Evolutionary conservation across 2,888 invertebrate genomes (phyloP).

Genomic region (Chalcosyrphus nemorum): DNA sequence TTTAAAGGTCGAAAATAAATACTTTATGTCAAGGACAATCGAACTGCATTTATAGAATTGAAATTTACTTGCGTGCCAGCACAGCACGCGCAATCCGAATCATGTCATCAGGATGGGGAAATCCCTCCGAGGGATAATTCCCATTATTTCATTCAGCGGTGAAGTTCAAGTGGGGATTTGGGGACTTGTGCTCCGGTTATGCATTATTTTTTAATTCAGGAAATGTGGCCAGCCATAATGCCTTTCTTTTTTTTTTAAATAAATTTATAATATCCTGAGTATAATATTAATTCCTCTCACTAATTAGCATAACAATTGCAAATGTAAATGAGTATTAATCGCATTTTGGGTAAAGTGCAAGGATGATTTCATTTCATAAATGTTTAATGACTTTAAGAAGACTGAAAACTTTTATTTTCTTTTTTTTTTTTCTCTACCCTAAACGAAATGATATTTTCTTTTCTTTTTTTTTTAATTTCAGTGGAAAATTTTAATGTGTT

Average conservation of each 20-base stretch:
- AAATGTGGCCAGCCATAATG: conserved; percentile 21
- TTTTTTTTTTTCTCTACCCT: conserved; percentile 21
- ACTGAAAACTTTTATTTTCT: not conserved
- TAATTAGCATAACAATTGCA: conserved; percentile 65
- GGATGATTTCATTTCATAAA: conserved; percentile 16
- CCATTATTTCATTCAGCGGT: conserved; percentile 38
- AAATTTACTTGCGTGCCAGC: conserved; percentile 37
- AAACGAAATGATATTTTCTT: conserved; percentile 25
- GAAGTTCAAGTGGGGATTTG: conserved; percentile 39
- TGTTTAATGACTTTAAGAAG: conserved; percentile 17
- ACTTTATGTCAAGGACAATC: conserved; percentile 1
- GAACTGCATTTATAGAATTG: conserved; percentile 37
- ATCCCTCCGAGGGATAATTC: conserved; percentile 46
- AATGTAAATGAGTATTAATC: conserved; percentile 42
- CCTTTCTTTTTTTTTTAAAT: not conserved
- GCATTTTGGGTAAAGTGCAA: not conserved
- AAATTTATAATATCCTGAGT: conserved; percentile 12
- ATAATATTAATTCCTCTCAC: conserved; percentile 30
- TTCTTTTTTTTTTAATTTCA: conserved; percentile 41
- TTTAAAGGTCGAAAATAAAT: not conserved
- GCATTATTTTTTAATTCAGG: conserved; percentile 19
- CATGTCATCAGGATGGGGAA: conserved; percentile 44
- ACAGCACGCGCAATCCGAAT: conserved; percentile 32
- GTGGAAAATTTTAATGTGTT: conserved; percentile 15
- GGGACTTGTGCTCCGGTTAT: conserved; percentile 41